Percentiles rank a stretch among this genome's conserved stretches.
These are phyloP conservation scores for Dendrocincla tyrannina DNA, from an alignment of 2,797 vertebrate species.

Conservation along the genomic window DNA sequence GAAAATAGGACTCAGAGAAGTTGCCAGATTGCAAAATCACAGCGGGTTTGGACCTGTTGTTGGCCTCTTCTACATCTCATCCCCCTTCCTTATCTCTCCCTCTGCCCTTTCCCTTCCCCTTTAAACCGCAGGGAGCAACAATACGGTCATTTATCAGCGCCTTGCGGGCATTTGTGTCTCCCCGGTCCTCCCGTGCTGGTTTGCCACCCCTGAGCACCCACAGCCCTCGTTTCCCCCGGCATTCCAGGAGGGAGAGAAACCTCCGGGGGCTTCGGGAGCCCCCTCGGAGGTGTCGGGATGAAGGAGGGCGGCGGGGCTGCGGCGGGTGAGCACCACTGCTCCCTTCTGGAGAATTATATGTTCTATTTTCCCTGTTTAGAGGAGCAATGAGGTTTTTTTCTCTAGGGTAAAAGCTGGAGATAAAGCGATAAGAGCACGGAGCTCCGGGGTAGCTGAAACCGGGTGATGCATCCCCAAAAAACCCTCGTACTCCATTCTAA, in stretches of 20 bases:
- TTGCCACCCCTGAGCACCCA: background rate
- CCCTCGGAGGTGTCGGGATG: fast-evolving
- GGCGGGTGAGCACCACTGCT: conserved; percentile 12
- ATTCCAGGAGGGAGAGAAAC: fast-evolving
- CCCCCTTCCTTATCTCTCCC: conserved; percentile 43
- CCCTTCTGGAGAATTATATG: conserved; percentile 48
- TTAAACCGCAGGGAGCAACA: conserved; percentile 13
- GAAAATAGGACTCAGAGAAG: background rate
- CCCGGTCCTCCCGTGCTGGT: background rate
- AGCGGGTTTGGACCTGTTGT: background rate
- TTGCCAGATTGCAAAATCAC: conserved; percentile 7
- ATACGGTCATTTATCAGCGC: background rate
- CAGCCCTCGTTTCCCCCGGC: background rate
- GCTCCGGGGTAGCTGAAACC: background rate
- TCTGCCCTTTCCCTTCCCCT: conserved; percentile 46
- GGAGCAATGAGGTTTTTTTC: background rate
- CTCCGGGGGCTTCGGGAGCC: background rate
- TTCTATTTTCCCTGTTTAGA: background rate
- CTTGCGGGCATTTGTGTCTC: background rate
- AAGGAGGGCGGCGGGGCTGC: background rate
- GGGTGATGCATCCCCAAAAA: background rate
- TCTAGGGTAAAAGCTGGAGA: background rate
- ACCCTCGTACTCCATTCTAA: background rate
- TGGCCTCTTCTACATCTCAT: conserved; percentile 7
- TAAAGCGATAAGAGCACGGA: background rate